Evolutionary conservation across 2,797 vertebrate species (phyloP).

Genomic region (Kryptopterus vitreolus): DNA sequence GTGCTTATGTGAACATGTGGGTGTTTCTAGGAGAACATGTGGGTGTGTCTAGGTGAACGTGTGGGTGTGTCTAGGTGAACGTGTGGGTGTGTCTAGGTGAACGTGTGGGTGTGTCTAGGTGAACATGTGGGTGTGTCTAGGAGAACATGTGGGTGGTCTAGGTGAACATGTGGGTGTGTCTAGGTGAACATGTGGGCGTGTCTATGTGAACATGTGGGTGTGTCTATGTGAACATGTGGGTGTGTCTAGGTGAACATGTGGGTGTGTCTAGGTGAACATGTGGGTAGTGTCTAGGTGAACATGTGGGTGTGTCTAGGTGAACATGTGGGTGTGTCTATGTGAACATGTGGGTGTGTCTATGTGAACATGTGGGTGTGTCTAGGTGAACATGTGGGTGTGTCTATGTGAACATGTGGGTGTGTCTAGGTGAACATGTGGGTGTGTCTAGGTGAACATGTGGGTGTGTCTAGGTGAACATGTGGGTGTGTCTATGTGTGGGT

Average conservation of each 20-base stretch:
- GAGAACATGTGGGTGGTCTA: neutral
- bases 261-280: neutral
- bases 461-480: neutral
- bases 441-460: neutral
- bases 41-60: neutral
- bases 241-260: neutral
- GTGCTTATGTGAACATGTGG: conserved; percentile 24
- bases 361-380: neutral
- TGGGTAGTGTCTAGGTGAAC: neutral
- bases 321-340: neutral
- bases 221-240: neutral
- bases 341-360: neutral
- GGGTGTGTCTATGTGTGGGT: neutral
- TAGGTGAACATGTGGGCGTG: too few species aligned
- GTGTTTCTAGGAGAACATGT: neutral
- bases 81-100: neutral
- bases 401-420: too few species aligned
- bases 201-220: neutral
- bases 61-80: neutral
- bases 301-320: neutral
- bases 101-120: neutral
- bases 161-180: too few species aligned
- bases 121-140: neutral
- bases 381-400: too few species aligned
- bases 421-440: neutral